Base-by-base conservation (phyloP, 2,797 vertebrate genomes). In the Orestias chungarensis region DNA sequence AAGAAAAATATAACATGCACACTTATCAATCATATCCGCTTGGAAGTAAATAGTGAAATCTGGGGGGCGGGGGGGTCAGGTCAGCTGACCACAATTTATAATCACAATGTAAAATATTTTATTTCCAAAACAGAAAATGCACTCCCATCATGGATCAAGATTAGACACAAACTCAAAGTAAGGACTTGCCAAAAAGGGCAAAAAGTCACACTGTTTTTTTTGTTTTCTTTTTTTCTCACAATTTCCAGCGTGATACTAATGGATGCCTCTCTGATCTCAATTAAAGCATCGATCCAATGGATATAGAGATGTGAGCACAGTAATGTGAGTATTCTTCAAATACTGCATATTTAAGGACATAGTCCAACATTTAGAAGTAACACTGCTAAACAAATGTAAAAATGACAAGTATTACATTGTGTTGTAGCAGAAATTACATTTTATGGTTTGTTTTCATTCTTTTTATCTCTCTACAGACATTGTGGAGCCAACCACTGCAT, bases 241-340 rank as follows among this genome's bases (percentile, higher is more conserved):
- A 78, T 67, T 31, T 11, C 33, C 68, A 3, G 40, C 59, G n/a
- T 43, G 2, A 29, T 27, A 2, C 55, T 85, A 55, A 90, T 66
- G 8, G 52, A 76, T 71, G 11, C 9, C 14, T 73, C 67, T 86
- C 55, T 74, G 59, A 47, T 83, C 47, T 81, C 70, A 61, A 66
- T 79, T 78, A 25, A 76, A 85, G 72, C 72, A 83, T 84, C 84
- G 69, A 82, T 15, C 76, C 44, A 59, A 79, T 78, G 49, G 80
- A 81, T 33, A 68, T 81, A 31, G 89, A 89, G 68, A 74, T 86
- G 82, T 87, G 89, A 68, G 52, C 44, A 62, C 67, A 88, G 73
- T 92, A 80, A 88, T 74, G 90, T 93, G 82, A 92, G 91, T 90
- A 80, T 44, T 7, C 10, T 17, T 33, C 33, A 59, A 33, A 15